Percentiles rank a stretch among this genome's conserved stretches.
Conservation (phyloP, 2,888 invertebrate species). For the Drosophila kanekoi region DNA sequence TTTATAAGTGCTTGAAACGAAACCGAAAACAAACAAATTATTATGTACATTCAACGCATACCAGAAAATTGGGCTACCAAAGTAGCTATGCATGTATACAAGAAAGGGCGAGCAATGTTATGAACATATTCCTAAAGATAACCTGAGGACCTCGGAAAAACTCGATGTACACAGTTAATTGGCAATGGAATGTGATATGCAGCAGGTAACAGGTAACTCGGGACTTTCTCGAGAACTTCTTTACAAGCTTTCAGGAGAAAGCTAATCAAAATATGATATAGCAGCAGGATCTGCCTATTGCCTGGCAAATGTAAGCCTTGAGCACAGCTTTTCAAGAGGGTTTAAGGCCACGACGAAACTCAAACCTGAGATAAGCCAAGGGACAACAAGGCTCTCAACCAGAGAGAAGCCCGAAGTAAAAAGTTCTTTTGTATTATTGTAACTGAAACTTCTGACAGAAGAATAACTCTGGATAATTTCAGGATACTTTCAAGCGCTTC, state of each 20-base stretch:
- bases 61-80: constrained; percentile 60
- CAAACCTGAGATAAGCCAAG: constrained; percentile 16
- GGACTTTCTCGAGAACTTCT: too few relatives aligned
- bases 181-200: too few relatives aligned
- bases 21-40: constrained; percentile 72
- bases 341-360: constrained; percentile 5
- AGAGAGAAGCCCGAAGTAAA: constrained; percentile 44
- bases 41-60: constrained; percentile 51
- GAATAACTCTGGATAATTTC: not conserved
- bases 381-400: constrained; percentile 47
- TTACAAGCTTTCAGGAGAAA: too few relatives aligned
- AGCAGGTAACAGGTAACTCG: too few relatives aligned
- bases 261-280: too few relatives aligned
- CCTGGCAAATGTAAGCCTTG: constrained; percentile 10
- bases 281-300: constrained; percentile 2
- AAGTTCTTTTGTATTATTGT: constrained; percentile 68
- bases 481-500: too few relatives aligned
- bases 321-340: constrained; percentile 37
- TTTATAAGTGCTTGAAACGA: constrained; percentile 40
- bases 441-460: constrained; percentile 67
- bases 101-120: not conserved
- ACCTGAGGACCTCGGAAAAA: not conserved
- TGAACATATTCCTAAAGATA: not conserved
- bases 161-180: too few relatives aligned
- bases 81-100: constrained; percentile 17